phyloP scores from a whole-genome alignment of 2,113 vertebrate genomes.

The Formicarius rufipectus region DNA sequence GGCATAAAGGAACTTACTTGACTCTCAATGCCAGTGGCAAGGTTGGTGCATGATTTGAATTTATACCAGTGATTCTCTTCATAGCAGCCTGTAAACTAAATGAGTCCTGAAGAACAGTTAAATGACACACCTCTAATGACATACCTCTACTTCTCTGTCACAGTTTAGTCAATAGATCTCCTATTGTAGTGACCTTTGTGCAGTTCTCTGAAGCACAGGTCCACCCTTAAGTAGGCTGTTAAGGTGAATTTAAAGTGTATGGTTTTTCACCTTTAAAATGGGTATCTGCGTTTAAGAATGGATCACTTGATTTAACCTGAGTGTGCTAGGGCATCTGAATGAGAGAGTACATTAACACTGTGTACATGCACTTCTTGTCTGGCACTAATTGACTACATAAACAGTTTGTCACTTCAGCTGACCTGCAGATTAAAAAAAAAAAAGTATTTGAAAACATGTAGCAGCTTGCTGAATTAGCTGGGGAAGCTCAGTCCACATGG shows the following conservation, averaged over 20 bases:
- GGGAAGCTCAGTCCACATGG: background rate
- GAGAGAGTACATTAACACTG: background rate
- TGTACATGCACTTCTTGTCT: background rate
- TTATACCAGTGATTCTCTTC: background rate
- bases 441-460: background rate
- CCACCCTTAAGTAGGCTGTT: background rate
- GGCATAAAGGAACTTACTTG: background rate
- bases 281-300: background rate
- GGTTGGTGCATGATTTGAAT: background rate
- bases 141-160: background rate
- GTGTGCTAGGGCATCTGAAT: background rate
- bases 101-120: background rate
- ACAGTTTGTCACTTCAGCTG: background rate
- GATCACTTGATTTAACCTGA: background rate
- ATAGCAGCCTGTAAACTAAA: background rate
- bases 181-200: background rate
- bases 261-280: background rate
- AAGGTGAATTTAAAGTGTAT: background rate
- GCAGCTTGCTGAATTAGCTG: background rate
- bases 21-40: background rate
- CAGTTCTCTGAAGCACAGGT: background rate
- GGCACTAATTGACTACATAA: background rate
- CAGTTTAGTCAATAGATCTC: background rate
- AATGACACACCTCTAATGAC: background rate
- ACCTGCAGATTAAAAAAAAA: background rate